Conservation (phyloP, 2,888 invertebrate species). For the Pandemis corylana region DNA sequence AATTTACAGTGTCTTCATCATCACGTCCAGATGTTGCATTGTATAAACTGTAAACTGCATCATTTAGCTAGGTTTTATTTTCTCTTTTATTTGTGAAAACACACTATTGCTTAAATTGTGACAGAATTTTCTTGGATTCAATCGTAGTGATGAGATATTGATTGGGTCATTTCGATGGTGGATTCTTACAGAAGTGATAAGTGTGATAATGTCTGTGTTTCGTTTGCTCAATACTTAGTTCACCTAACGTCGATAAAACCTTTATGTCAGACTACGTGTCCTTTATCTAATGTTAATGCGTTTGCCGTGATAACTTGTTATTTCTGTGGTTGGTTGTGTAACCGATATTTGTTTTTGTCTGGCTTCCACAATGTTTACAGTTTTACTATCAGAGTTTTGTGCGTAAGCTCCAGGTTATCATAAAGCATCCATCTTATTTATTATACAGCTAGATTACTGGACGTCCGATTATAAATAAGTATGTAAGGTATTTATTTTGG, state of each 20-base stretch:
- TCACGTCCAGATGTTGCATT: too few species aligned
- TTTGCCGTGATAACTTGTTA: conserved; percentile 50
- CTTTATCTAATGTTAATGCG: conserved; percentile 15
- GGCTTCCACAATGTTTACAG: conserved; percentile 43
- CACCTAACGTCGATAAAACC: conserved; percentile 9
- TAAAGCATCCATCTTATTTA: conserved; percentile 39
- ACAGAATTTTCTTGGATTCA: not conserved
- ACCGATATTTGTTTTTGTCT: conserved; percentile 44
- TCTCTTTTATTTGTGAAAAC: not conserved
- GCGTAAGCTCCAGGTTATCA: conserved; percentile 64
- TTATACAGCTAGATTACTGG: conserved; percentile 25
- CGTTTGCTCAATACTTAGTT: not conserved
- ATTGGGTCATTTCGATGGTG: not conserved
- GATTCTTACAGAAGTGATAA: conserved; percentile 9
- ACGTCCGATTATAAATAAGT: conserved; percentile 16
- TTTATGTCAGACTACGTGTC: conserved; percentile 20
- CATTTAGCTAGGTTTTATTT: not conserved
- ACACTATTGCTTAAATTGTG: not conserved
- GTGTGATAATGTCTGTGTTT: not conserved
- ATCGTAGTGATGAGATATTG: not conserved
- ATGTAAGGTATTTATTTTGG: conserved; percentile 5
- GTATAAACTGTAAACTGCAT: not conserved
- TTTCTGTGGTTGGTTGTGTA: conserved; percentile 48
- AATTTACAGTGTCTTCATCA: too few species aligned
- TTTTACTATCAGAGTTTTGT: conserved; percentile 44